A percentile compares a stretch with the other conserved stretches of the same genome.
These are phyloP conservation scores for Mormoops blainvillei DNA, from an alignment of 2,113 vertebrate genomes.

Conservation along the genomic window DNA sequence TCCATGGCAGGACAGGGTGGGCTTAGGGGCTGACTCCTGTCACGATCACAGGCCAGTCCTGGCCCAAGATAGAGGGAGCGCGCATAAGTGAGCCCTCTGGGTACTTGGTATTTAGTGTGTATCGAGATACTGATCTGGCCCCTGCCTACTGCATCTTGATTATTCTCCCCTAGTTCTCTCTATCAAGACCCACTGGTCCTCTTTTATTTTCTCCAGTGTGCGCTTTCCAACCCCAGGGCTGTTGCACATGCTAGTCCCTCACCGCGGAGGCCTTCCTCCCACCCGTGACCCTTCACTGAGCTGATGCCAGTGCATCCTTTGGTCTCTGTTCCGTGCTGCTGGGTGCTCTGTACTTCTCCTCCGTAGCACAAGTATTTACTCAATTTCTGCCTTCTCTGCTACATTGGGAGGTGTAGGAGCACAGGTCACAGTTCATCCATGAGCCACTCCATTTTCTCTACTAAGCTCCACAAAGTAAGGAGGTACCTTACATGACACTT, in stretches of 20 bases:
- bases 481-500: background rate
- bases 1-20: background rate
- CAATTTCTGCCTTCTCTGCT: background rate
- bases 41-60: background rate
- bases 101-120: background rate
- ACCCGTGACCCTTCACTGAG: background rate
- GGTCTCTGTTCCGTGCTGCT: background rate
- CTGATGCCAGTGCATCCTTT: background rate
- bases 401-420: accelerated
- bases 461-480: background rate
- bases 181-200: background rate
- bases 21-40: background rate
- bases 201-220: background rate
- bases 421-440: background rate
- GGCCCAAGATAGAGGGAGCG: background rate
- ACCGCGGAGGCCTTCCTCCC: background rate
- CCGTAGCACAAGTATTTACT: background rate
- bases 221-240: background rate
- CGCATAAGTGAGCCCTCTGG: background rate
- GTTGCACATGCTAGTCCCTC: background rate
- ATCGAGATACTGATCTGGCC: background rate
- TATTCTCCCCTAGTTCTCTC: background rate
- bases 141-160: background rate
- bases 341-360: background rate
- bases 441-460: background rate